Percentiles rank a stretch among this genome's conserved stretches.
Evolutionary conservation across 2,113 vertebrate genomes (phyloP).

Genomic region (Anhinga rufa): DNA sequence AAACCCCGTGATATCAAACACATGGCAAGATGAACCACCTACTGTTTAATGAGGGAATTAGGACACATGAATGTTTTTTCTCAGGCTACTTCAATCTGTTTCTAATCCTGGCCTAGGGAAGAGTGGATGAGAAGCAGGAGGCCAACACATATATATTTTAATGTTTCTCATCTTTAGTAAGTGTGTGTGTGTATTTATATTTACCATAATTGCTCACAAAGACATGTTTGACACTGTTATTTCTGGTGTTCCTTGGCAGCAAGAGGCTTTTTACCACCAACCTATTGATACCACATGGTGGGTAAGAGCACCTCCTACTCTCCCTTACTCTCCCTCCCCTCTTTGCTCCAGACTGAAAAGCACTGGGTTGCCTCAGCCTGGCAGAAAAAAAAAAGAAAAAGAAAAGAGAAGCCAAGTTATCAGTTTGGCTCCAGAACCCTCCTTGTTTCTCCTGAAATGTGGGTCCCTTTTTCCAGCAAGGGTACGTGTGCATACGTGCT

Average conservation of each 20-base stretch:
- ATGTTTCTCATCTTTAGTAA: neutral
- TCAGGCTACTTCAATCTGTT: constrained; percentile 31
- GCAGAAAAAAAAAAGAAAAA: neutral
- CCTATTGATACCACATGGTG: neutral
- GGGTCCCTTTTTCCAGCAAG: neutral
- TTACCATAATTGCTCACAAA: neutral
- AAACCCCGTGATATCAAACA: neutral
- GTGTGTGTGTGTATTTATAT: neutral
- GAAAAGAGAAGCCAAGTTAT: neutral
- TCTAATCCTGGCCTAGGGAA: neutral
- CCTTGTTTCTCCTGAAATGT: neutral
- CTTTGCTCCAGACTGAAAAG: neutral
- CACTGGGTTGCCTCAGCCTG: neutral
- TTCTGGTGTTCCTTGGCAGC: constrained; percentile 7
- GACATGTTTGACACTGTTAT: neutral
- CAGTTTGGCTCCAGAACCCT: neutral
- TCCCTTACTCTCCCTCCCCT: neutral
- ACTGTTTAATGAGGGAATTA: neutral
- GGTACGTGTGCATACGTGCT: neutral
- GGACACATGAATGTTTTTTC: neutral
- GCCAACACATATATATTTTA: neutral
- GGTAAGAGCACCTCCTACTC: neutral
- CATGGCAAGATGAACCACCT: neutral
- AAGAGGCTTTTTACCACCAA: neutral
- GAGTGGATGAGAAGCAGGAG: neutral